These are phyloP conservation scores for Ciconia maguari DNA, from an alignment of 2,113 vertebrate species.

Conservation along the genomic window DNA sequence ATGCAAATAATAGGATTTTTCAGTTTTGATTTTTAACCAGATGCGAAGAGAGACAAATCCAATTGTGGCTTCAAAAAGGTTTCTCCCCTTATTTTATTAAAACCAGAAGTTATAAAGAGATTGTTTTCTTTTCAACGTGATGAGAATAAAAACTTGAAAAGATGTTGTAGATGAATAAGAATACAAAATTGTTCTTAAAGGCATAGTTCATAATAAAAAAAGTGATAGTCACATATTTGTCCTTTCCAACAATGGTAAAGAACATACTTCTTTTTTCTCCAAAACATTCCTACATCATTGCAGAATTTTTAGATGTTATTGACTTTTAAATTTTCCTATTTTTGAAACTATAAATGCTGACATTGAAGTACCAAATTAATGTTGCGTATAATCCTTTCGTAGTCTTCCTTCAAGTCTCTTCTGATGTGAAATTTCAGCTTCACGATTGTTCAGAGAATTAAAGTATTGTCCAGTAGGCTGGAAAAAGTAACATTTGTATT, in stretches of 20 bases:
- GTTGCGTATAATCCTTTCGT: not conserved
- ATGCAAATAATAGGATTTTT: not conserved
- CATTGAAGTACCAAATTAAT: not conserved
- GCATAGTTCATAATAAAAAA: not conserved
- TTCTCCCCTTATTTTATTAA: slow-evolving; percentile 32
- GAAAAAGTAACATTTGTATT: not conserved
- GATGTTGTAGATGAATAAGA: not conserved
- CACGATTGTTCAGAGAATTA: not conserved
- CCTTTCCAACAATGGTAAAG: not conserved
- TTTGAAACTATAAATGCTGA: not conserved
- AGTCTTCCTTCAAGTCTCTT: not conserved
- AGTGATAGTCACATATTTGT: not conserved
- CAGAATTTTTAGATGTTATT: not conserved
- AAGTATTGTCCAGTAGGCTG: not conserved
- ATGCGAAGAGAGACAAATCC: slow-evolving; percentile 11
- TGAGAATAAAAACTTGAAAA: slow-evolving; percentile 10
- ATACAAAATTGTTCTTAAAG: not conserved
- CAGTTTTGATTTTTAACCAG: slow-evolving; percentile 12
- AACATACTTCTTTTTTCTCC: not conserved
- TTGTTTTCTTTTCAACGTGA: slow-evolving; percentile 5
- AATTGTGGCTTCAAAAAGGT: slow-evolving; percentile 19
- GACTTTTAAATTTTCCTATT: not conserved
- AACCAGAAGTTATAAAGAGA: not conserved
- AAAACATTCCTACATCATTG: not conserved
- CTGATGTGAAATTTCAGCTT: not conserved